Percentiles rank a stretch among this genome's conserved stretches.
Conservation (phyloP, 2,888 invertebrate genomes). For the Odontocerum albicorne region DNA sequence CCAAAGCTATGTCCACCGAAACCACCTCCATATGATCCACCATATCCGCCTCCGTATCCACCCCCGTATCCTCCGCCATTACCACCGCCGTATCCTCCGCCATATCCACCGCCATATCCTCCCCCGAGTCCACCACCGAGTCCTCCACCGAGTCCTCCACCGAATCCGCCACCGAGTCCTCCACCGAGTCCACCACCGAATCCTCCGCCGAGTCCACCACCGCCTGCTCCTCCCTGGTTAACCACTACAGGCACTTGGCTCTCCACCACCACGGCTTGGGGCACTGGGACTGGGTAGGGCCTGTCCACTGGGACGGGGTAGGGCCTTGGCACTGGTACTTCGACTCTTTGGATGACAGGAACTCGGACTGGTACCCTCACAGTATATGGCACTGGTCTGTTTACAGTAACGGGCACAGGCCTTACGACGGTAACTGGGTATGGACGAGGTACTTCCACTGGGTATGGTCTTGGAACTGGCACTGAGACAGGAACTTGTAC, state of each 20-base stretch:
- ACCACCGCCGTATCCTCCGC: not conserved
- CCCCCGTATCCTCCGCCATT: conserved; percentile 1
- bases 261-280: conserved; percentile 27
- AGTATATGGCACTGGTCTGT: conserved; percentile 30
- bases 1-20: not conserved
- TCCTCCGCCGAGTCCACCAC: conserved; percentile 42
- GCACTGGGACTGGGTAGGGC: conserved; percentile 20
- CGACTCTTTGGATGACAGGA: conserved; percentile 27
- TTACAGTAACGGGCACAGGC: conserved; percentile 14
- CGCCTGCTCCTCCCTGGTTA: conserved; percentile 13
- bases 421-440: conserved; percentile 13
- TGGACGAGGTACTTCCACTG: conserved; percentile 43
- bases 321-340: conserved; percentile 28
- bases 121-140: not conserved
- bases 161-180: conserved; percentile 44
- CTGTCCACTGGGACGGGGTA: conserved; percentile 31
- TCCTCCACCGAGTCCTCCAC: conserved; percentile 2
- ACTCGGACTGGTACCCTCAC: conserved; percentile 28
- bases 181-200: conserved; percentile 8
- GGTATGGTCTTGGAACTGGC: conserved; percentile 40
- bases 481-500: conserved; percentile 52
- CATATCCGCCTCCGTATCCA: not conserved
- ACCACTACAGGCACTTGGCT: conserved; percentile 25
- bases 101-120: conserved; percentile 28
- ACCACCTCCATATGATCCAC: not conserved